Evolutionary conservation across 1,140 invertebrate species (phyloP).

Genomic region (Nephila pilipes): DNA sequence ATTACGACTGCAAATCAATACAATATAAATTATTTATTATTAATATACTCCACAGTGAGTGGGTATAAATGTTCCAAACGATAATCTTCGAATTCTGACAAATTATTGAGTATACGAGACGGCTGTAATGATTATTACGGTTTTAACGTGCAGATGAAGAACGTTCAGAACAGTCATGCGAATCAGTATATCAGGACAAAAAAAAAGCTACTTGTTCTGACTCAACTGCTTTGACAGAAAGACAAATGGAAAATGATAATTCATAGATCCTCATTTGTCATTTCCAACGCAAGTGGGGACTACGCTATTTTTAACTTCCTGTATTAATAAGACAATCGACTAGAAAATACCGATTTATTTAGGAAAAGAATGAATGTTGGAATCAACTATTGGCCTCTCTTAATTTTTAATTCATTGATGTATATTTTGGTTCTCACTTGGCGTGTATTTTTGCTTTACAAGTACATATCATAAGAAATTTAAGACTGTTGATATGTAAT

Average conservation of each 20-base stretch:
- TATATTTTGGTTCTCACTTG: too few relatives aligned
- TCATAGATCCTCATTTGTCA: conserved; percentile 4
- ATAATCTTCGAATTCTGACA: too few relatives aligned
- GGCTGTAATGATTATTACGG: not conserved
- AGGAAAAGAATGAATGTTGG: too few relatives aligned
- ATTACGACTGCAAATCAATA: too few relatives aligned
- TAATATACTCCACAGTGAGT: too few relatives aligned
- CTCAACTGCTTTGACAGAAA: not conserved
- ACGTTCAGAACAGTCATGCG: not conserved
- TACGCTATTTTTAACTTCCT: not conserved
- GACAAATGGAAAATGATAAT: not conserved
- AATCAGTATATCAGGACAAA: not conserved
- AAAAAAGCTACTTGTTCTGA: not conserved
- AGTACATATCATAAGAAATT: too few relatives aligned
- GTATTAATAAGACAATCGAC: not conserved
- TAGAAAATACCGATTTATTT: not conserved
- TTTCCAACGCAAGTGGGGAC: not conserved
- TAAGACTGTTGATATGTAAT: too few relatives aligned
- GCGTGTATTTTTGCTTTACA: too few relatives aligned
- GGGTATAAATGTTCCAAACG: too few relatives aligned
- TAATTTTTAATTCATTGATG: too few relatives aligned
- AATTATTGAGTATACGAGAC: not conserved
- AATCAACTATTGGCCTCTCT: too few relatives aligned
- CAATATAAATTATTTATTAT: too few relatives aligned
- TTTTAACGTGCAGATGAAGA: not conserved